Evolutionary conservation across 2,797 vertebrate species (phyloP), one percentile per base, ranked within the genome.

Genomic region (Poeciliopsis gracilis): DNA sequence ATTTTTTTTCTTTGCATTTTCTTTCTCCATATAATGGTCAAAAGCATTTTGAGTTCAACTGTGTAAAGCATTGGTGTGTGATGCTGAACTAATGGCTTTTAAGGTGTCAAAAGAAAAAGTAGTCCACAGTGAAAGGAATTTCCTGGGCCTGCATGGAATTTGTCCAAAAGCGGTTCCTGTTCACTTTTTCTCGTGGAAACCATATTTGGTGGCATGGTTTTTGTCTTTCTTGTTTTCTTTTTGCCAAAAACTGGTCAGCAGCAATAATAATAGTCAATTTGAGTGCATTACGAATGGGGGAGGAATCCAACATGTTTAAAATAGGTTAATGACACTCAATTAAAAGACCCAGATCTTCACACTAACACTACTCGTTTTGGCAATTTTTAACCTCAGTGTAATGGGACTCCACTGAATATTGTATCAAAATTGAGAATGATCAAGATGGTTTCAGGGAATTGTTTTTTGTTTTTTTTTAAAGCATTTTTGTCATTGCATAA

Each of bases 41-140:
- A 90, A 90, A 91, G 74, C 79, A 76, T 86, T 87, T 76, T 76
- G 76, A 84, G 84, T 89, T 76, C 77, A 86, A 81, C 87, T 91
- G 86, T 90, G 86, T 83, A 86, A 82, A 77, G 89, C 89, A 90
- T 83, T 79, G 84, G 86, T 91, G 90, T 93, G 87, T 87, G 87
- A 90, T 93, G 88, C 90, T 91, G 89, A 93, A 93, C 91, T 92
- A 93, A 94, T 92, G 82, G 92, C 91, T 93, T 93, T 94, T 92
- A 93, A 90, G 90, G 90, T 86, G 90, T 91, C 91, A 93, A 86
- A 92, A 83, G 78, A 78, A 90, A 92, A 90, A 89, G 90, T 88
- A 91, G 86, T 76, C 20, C 76, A 74, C 55, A 77, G 85, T 84
- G 78, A 84, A 89, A 87, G 66, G 86, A 90, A 89, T 79, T 77